A percentile compares a stretch with the other conserved stretches of the same genome.
Conservation (phyloP, 2,113 vertebrate genomes). For the Meleagris gallopavo region DNA sequence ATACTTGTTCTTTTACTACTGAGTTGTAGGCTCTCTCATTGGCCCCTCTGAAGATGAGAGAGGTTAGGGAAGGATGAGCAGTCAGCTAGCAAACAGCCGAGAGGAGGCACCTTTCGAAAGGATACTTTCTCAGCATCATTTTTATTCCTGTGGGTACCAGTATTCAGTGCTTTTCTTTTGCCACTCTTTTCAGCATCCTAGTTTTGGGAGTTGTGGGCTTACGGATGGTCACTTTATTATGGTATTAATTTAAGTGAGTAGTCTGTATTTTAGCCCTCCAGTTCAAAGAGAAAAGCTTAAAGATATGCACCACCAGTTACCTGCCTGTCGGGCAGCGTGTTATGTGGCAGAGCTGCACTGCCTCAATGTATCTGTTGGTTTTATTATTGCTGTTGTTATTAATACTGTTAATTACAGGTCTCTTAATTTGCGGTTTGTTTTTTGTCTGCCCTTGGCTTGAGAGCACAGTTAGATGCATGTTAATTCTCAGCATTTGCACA, state of each 20-base stretch:
- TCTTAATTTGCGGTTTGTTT: not conserved
- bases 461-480: not conserved
- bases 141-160: not conserved
- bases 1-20: slow-evolving; percentile 15
- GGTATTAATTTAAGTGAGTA: not conserved
- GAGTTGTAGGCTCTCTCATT: not conserved
- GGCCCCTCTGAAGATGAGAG: slow-evolving; percentile 30
- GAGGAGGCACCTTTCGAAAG: slow-evolving; percentile 9
- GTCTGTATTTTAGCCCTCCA: not conserved
- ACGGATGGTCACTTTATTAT: not conserved
- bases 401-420: not conserved
- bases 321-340: not conserved
- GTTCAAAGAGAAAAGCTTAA: not conserved
- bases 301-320: not conserved
- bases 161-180: not conserved
- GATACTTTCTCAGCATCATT: not conserved
- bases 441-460: not conserved
- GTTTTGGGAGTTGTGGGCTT: slow-evolving; percentile 1
- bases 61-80: not conserved
- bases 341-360: not conserved
- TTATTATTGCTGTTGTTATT: not conserved
- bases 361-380: not conserved
- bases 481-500: not conserved
- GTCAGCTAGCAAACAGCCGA: not conserved
- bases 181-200: not conserved